phyloP scores from a whole-genome alignment of 2,888 invertebrate genomes.

The Metacarcinus magister region DNA sequence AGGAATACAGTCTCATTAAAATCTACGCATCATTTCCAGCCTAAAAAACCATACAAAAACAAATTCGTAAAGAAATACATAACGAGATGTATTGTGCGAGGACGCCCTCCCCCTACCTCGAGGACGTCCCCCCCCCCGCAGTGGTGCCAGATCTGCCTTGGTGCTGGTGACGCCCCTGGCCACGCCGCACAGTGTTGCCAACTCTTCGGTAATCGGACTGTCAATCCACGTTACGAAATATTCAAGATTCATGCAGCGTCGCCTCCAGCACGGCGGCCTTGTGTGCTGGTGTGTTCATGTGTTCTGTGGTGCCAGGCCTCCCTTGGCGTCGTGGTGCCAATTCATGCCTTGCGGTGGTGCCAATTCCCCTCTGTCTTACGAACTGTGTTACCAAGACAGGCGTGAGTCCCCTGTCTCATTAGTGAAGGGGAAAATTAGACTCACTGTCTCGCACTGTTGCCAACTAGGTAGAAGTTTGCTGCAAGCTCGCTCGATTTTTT shows the following conservation, averaged over 20 bases:
- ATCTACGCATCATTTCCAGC: background rate
- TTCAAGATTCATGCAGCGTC: background rate
- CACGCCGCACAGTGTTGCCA: background rate
- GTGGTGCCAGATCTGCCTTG: background rate
- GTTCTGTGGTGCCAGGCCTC: too few relatives aligned
- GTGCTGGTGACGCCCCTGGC: background rate
- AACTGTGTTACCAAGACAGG: background rate
- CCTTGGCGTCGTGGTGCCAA: background rate
- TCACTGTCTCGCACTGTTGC: background rate
- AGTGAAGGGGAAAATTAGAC: background rate
- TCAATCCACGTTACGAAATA: background rate
- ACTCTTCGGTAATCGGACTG: background rate
- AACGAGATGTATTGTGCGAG: background rate
- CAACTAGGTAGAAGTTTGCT: background rate
- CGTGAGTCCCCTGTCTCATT: background rate
- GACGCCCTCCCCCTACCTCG: background rate
- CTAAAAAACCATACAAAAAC: background rate
- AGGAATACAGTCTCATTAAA: too few relatives aligned
- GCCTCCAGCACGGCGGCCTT: background rate
- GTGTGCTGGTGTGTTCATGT: background rate
- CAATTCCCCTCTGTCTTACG: background rate
- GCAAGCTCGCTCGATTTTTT: too few relatives aligned
- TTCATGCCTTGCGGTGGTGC: background rate
- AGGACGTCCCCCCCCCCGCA: background rate
- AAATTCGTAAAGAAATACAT: background rate